Conservation (phyloP, 2,113 vertebrate genomes). For the Myotis brandtii region DNA sequence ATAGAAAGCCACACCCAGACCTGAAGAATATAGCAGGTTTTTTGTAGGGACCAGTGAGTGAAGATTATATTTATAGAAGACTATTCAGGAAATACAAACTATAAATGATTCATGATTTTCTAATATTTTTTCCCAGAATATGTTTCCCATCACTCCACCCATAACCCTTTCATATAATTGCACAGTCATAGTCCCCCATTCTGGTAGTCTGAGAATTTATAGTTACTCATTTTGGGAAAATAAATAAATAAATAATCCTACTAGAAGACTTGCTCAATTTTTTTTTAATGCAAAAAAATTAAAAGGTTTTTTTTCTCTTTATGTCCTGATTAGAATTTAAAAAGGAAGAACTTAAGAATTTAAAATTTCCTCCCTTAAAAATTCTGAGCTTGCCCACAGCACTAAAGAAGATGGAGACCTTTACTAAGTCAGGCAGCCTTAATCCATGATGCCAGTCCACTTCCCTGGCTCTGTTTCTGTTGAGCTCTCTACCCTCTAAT, state of each 20-base stretch:
- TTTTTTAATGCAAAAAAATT: not conserved
- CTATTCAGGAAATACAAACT: not conserved
- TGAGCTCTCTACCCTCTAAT: not conserved
- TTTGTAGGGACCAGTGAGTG: not conserved
- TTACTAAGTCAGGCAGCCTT: not conserved
- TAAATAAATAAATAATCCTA: not conserved
- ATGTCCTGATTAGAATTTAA: not conserved
- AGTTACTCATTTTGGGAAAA: not conserved
- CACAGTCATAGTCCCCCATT: not conserved
- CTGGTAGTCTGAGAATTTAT: not conserved
- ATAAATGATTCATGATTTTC: not conserved
- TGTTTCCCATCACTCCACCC: not conserved
- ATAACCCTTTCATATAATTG: not conserved
- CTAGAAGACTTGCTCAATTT: not conserved
- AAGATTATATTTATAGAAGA: not conserved
- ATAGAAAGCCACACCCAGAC: not conserved
- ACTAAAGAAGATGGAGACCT: not conserved
- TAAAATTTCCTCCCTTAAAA: not conserved
- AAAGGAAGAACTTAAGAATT: slow-evolving; percentile 8
- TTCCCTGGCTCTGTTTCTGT: not conserved
- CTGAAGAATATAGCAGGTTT: not conserved
- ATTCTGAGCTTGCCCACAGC: not conserved
- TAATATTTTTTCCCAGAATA: not conserved
- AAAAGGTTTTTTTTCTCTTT: not conserved
- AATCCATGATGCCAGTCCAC: rapidly evolving